Conservation (phyloP, 2,797 vertebrate genomes). For the Bradypus variegatus region DNA sequence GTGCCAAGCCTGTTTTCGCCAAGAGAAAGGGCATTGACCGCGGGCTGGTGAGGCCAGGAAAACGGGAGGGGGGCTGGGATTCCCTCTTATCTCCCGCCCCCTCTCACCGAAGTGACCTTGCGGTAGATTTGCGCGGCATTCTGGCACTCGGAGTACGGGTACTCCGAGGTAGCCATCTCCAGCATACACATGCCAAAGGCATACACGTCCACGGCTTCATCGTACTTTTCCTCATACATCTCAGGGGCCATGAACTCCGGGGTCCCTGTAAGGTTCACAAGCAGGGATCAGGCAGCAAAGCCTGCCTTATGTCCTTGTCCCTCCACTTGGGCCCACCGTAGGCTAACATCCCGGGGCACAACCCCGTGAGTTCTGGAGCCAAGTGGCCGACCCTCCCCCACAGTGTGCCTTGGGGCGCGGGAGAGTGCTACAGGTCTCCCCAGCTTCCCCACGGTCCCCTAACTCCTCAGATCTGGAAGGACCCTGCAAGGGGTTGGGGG, state of each 20-base stretch:
- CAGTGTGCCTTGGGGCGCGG: background rate
- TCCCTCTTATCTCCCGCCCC: background rate
- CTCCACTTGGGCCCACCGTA: background rate
- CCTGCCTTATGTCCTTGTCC: background rate
- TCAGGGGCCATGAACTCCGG: conserved; percentile 99
- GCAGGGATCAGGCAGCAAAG: conserved; percentile 5
- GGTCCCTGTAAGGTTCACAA: conserved; percentile 79
- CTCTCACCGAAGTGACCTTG: conserved; percentile 97
- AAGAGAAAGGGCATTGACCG: background rate
- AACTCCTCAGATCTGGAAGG: background rate
- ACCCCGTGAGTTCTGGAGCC: background rate
- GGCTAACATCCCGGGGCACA: background rate
- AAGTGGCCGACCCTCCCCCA: background rate
- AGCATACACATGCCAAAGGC: conserved; percentile 99
- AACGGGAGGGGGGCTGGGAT: background rate
- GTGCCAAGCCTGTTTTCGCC: background rate
- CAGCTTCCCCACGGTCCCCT: background rate
- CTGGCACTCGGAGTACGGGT: conserved; percentile 98
- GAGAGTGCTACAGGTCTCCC: background rate
- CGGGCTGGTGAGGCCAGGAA: background rate
- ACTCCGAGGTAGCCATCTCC: conserved; percentile 98
- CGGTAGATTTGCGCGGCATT: conserved; percentile 98
- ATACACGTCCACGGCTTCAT: conserved; percentile 96
- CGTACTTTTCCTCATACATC: conserved; percentile 99
- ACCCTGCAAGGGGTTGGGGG: too few relatives aligned